Percentiles rank a stretch among this genome's conserved stretches.
Evolutionary conservation across 2,113 vertebrate species (phyloP).

Genomic region (Limanda limanda): DNA sequence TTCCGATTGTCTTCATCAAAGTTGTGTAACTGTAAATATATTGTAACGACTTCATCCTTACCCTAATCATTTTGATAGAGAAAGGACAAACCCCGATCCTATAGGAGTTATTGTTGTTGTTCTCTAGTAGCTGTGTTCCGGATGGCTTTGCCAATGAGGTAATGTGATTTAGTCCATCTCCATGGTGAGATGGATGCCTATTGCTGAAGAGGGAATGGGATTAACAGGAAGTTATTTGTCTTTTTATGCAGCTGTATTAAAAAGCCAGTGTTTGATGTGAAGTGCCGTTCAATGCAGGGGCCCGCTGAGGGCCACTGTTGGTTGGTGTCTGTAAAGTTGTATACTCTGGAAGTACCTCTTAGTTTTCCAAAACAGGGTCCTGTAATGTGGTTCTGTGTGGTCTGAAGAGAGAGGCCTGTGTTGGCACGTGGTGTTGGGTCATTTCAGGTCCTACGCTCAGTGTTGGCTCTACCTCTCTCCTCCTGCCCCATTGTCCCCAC

Average conservation of each 20-base stretch:
- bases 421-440: slow-evolving; percentile 59
- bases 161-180: slow-evolving; percentile 37
- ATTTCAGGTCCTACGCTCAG: slow-evolving; percentile 44
- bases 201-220: background rate
- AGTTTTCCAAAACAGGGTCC: slow-evolving; percentile 2
- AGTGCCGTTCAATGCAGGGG: slow-evolving; percentile 3
- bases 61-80: no score
- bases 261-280: slow-evolving; percentile 35
- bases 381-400: slow-evolving; percentile 37
- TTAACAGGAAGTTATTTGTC: slow-evolving; percentile 14
- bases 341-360: background rate
- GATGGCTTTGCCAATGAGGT: slow-evolving; percentile 36
- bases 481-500: slow-evolving; percentile 42
- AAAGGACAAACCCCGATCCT: background rate
- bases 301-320: background rate
- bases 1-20: background rate
- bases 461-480: slow-evolving; percentile 27
- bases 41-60: no score
- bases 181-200: slow-evolving; percentile 10
- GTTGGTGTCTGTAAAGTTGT: slow-evolving; percentile 4
- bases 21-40: background rate
- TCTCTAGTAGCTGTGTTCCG: slow-evolving; percentile 25
- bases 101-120: slow-evolving; percentile 5
- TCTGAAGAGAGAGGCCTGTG: slow-evolving; percentile 28
- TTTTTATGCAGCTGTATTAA: slow-evolving; percentile 21